Conservation (phyloP, 2,797 vertebrate genomes). For the Onychomys leucogaster region DNA sequence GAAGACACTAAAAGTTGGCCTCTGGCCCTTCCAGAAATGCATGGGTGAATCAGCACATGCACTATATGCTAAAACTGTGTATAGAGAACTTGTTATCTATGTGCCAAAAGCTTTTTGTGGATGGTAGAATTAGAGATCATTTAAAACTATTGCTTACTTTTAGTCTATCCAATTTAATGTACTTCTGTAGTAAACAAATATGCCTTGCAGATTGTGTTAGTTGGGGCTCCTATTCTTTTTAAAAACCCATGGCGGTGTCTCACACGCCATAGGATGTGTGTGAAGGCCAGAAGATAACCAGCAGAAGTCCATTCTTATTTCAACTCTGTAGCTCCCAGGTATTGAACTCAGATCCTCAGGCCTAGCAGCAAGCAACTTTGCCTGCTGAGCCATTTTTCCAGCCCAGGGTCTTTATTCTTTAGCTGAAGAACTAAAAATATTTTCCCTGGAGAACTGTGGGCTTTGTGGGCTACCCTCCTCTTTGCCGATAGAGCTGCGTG, state of each 20-base stretch:
- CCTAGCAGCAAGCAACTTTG: not conserved
- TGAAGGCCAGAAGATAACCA: not conserved
- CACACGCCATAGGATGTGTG: not conserved
- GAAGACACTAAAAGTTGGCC: not conserved
- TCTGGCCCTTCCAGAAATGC: not conserved
- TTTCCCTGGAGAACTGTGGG: not conserved
- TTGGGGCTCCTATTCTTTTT: not conserved
- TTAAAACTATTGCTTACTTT: not conserved
- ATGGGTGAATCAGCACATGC: not conserved
- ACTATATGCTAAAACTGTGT: not conserved
- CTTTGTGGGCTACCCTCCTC: not conserved
- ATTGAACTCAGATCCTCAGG: not conserved
- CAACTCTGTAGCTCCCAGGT: not conserved
- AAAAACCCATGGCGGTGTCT: not conserved
- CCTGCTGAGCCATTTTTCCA: not conserved
- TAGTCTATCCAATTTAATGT: slow-evolving; percentile 19
- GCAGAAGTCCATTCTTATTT: not conserved
- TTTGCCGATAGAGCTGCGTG: not conserved
- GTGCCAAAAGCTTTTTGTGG: not conserved
- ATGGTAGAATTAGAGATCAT: not conserved
- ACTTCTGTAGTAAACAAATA: not conserved
- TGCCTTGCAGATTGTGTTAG: not conserved
- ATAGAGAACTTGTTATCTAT: slow-evolving; percentile 1
- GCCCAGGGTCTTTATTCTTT: not conserved
- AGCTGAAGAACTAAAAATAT: not conserved